Conservation (phyloP, 2,888 invertebrate species). For the Cephus pygmeus region DNA sequence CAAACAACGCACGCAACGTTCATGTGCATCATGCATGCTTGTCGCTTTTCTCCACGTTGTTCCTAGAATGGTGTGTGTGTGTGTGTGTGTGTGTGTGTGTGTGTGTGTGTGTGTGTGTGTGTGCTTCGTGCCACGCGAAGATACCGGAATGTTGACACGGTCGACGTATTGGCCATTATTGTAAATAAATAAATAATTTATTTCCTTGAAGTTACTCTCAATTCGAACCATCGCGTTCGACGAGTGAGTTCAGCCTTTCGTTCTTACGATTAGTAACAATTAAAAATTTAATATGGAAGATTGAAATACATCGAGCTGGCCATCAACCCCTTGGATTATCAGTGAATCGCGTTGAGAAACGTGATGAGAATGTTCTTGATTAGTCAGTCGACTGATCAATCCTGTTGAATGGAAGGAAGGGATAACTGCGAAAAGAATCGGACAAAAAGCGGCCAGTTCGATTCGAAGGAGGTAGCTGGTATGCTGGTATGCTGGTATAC, state of each 20-base stretch:
- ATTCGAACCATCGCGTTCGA: constrained; percentile 41
- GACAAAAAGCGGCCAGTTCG: not conserved
- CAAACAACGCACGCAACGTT: too few species aligned
- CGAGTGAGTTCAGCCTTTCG: constrained; percentile 53
- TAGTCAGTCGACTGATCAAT: too few species aligned
- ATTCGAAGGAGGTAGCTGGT: not conserved
- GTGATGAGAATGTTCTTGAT: too few species aligned
- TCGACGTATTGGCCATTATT: constrained; percentile 19
- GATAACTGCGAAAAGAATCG: not conserved
- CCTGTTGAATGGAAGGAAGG: not conserved
- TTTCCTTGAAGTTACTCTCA: constrained; percentile 43
- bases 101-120: too few species aligned
- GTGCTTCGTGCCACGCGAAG: constrained; percentile 4
- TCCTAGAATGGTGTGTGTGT: not conserved
- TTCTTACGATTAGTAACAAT: constrained; percentile 47
- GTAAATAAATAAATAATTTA: constrained; percentile 35
- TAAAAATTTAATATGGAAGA: constrained; percentile 46
- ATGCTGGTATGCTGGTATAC: not conserved
- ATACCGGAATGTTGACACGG: constrained; percentile 13
- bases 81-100: too few species aligned
- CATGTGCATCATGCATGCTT: too few species aligned
- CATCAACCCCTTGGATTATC: not conserved
- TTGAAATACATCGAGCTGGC: constrained; percentile 28
- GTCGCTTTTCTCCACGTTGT: too few species aligned
- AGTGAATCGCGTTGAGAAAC: too few species aligned